phyloP scores from a whole-genome alignment of 92 coral and sea anemone species.

The Paramuricea clavata region DNA sequence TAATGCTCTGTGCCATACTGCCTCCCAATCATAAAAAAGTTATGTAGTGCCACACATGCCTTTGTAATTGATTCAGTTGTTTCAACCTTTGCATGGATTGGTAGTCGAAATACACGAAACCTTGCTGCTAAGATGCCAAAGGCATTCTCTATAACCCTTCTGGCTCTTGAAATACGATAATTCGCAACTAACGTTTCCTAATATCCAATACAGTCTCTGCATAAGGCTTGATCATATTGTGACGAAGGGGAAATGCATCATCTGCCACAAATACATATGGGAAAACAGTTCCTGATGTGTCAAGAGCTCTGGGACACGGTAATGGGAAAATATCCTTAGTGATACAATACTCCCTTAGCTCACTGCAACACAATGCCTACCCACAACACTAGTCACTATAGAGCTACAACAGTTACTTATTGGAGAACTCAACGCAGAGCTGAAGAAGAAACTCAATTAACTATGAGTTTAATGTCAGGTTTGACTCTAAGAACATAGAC shows the following conservation, averaged over 20 bases:
- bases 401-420: no score
- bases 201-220: slow-evolving; percentile 19
- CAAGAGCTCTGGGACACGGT: slow-evolving; percentile 13
- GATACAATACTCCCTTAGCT: background rate
- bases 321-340: slow-evolving; percentile 14
- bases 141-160: slow-evolving; percentile 25
- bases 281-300: slow-evolving; percentile 15
- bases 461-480: no score
- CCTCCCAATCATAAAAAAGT: slow-evolving; percentile 28
- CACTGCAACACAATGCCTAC: no score
- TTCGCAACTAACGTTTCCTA: background rate
- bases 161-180: slow-evolving; percentile 20
- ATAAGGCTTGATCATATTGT: slow-evolving; percentile 30
- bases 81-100: slow-evolving; percentile 17
- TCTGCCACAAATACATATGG: slow-evolving; percentile 44
- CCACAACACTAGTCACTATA: no score
- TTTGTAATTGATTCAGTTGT: slow-evolving; percentile 7
- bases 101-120: slow-evolving; percentile 24
- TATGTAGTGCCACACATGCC: slow-evolving; percentile 36
- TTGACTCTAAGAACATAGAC: no score
- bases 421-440: no score
- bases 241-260: slow-evolving; percentile 30
- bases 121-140: slow-evolving; percentile 32
- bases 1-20: slow-evolving; percentile 12
- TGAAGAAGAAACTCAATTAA: no score